These are phyloP conservation scores for Calonectris borealis DNA, from an alignment of 2,113 vertebrate genomes.

Conservation along the genomic window DNA sequence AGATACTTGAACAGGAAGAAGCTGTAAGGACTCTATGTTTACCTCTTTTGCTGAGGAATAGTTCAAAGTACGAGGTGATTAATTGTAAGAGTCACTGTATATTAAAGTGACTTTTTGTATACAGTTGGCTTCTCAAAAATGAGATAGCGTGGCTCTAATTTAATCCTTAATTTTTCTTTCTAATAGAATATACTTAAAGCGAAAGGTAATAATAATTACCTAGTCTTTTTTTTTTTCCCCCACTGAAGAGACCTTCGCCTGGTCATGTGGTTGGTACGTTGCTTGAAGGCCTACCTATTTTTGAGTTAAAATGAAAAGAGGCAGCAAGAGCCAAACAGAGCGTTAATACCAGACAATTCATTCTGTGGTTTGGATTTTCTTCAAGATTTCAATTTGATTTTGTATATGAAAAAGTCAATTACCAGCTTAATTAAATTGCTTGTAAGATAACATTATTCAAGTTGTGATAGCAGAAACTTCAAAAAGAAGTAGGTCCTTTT, in stretches of 20 bases:
- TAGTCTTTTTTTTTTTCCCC: neutral
- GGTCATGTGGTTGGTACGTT: neutral
- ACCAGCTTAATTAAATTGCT: neutral
- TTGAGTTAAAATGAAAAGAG: neutral
- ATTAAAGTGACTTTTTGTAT: neutral
- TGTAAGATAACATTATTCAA: neutral
- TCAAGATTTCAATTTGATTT: neutral
- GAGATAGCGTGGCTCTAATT: neutral
- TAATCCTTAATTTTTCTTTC: neutral
- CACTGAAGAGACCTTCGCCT: neutral
- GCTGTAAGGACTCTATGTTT: neutral
- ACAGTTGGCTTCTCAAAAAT: neutral
- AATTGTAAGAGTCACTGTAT: neutral
- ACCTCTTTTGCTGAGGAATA: neutral
- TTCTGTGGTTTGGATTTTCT: conserved; percentile 1
- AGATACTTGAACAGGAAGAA: neutral
- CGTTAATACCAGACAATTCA: neutral
- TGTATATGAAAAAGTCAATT: neutral
- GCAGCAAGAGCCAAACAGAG: neutral
- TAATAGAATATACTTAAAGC: neutral
- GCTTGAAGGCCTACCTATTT: neutral
- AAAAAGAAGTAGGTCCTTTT: neutral
- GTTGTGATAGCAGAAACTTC: neutral
- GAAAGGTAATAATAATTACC: neutral
- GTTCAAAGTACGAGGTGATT: neutral